Conservation (phyloP, 2,888 invertebrate genomes). For the Actias luna region DNA sequence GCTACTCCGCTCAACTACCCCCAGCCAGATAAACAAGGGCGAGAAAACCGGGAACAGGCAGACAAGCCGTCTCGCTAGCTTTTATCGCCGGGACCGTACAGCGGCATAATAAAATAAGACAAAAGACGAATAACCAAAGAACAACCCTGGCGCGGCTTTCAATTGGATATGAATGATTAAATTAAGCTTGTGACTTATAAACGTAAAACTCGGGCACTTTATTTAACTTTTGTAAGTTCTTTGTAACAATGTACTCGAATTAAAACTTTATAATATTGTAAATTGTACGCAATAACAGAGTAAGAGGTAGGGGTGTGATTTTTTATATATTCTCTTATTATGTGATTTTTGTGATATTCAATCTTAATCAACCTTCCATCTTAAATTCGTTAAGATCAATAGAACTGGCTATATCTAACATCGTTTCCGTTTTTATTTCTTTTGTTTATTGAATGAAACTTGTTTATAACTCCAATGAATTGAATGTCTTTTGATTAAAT, state of each 20-base stretch:
- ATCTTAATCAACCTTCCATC: background rate
- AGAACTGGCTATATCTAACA: too few species aligned
- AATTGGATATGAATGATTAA: slow-evolving; percentile 37
- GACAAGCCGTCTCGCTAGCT: slow-evolving; percentile 80
- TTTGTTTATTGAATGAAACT: too few species aligned
- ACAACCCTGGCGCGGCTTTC: slow-evolving; percentile 37
- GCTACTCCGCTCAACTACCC: slow-evolving; percentile 65
- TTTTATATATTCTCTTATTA: background rate
- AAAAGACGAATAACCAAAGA: slow-evolving; percentile 65
- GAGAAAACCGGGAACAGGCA: slow-evolving; percentile 75
- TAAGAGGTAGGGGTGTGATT: background rate
- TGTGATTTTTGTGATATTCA: background rate
- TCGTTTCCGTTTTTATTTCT: too few species aligned
- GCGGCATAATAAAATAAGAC: slow-evolving; percentile 73
- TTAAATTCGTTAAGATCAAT: too few species aligned
- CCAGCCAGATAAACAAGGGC: slow-evolving; percentile 76
- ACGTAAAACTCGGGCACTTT: slow-evolving; percentile 11
- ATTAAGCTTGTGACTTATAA: slow-evolving; percentile 34
- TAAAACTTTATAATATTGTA: slow-evolving; percentile 9
- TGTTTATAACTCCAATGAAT: too few species aligned
- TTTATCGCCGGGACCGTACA: slow-evolving; percentile 63
- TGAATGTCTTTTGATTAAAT: too few species aligned
- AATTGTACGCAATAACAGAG: background rate
- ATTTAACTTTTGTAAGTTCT: slow-evolving; percentile 11
- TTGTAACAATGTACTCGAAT: background rate